Evolutionary conservation across 2,797 vertebrate species (phyloP), one percentile per base, ranked within the genome.

Genomic region (Microctenopoma stevenorrisi): DNA sequence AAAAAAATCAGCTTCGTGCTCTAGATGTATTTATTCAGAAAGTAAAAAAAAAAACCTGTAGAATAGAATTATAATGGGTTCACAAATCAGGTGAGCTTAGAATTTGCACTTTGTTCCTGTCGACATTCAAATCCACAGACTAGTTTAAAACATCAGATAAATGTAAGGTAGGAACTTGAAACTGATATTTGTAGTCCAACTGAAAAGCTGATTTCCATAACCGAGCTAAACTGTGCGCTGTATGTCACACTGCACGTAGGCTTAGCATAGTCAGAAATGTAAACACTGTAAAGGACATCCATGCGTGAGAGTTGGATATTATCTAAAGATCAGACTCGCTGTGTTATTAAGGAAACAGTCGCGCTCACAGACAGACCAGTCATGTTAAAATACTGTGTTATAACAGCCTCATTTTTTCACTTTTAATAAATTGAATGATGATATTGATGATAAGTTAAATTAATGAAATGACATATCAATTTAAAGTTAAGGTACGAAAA

Each of bases 1-100:
- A 76, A 63, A 71, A 85, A 75, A 65, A 59, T 68, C 37, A 51
- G 54, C 61, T 25, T 64, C 7, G 30, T 40, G 75, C 56, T 79
- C 50, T 55, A 35, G 42, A 51, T 38, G 50, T 68, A 60, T 55
- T 64, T 64, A 86, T 74, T 67, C 60, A 52, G 40, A 64, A 48
- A 69, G 86, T 82, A 79, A 79, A 64, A 81, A 68, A 80, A 82
- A 69, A 76, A 83, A 86, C 78, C 83, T 42, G 76, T 56, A 82
- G 73, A 83, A 79, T 9, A 52, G 69, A 38, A 65, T 60, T 63
- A 72, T 46, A 48, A 62, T 56, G 60, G 79, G 61, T 66, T 65
- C 60, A 81, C 44, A 81, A 77, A 86, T 86, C 84, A 78, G 58
- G 40, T 7, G 43, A 28, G 53, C 15, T 25, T 18, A 37, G 53